Conservation (phyloP, 2,888 invertebrate genomes). For the Drosophila pseudotalamancana region DNA sequence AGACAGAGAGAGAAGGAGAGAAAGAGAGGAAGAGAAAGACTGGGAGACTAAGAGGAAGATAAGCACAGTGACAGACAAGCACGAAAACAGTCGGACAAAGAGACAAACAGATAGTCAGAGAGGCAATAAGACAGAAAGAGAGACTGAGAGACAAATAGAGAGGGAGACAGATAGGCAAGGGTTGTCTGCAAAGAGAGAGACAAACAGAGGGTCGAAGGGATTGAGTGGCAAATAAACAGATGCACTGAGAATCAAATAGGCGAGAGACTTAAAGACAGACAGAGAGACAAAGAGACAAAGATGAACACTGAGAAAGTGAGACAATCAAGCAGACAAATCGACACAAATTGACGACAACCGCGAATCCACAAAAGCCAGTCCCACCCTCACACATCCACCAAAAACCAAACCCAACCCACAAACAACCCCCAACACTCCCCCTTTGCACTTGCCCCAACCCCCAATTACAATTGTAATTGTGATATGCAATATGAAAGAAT, state of each 20-base stretch:
- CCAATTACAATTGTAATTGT: slow-evolving; percentile 62
- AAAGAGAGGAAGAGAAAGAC: background rate
- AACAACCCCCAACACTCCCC: background rate
- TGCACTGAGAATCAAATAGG: too few relatives aligned
- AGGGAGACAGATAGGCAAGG: background rate
- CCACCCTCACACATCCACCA: background rate
- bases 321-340: background rate
- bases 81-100: background rate
- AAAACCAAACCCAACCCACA: too few relatives aligned
- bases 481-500: slow-evolving; percentile 39
- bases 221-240: too few relatives aligned
- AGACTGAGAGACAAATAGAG: background rate
- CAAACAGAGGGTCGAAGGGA: too few relatives aligned
- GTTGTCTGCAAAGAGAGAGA: background rate
- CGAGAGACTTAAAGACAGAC: too few relatives aligned
- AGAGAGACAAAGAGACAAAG: background rate
- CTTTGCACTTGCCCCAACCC: background rate
- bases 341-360: background rate
- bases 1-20: background rate
- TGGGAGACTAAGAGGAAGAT: background rate
- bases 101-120: background rate
- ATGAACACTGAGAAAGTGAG: background rate
- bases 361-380: background rate
- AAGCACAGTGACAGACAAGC: background rate
- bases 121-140: background rate